A percentile compares a stretch with the other conserved stretches of the same genome.
These are phyloP conservation scores for Eupithecia vulgata DNA, from an alignment of 2,888 invertebrate species.

Conservation along the genomic window DNA sequence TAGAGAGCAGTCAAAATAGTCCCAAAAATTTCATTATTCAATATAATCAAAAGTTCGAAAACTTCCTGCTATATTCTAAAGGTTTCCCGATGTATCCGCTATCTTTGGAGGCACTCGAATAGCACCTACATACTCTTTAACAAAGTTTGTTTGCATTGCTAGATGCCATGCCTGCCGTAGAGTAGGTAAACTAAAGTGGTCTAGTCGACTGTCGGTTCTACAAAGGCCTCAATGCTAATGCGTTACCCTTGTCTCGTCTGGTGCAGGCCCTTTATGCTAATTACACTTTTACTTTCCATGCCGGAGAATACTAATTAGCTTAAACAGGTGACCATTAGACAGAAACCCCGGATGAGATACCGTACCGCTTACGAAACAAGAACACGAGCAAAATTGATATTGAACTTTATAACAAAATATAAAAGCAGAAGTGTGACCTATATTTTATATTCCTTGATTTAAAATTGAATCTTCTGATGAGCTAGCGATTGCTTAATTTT, in stretches of 20 bases:
- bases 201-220: slow-evolving; percentile 40
- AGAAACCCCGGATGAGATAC: slow-evolving; percentile 25
- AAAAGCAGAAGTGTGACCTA: too few species aligned
- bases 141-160: slow-evolving; percentile 22
- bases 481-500: neutral
- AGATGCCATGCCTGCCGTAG: slow-evolving; percentile 25
- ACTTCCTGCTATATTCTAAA: neutral
- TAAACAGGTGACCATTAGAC: slow-evolving; percentile 36
- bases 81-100: neutral
- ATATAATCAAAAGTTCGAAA: neutral
- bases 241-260: slow-evolving; percentile 55
- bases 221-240: slow-evolving; percentile 75
- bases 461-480: neutral
- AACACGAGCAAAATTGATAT: neutral
- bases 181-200: slow-evolving; percentile 41
- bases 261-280: slow-evolving; percentile 60
- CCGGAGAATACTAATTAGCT: slow-evolving; percentile 33
- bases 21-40: too few species aligned
- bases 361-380: neutral
- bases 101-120: neutral
- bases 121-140: slow-evolving; percentile 3
- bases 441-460: neutral
- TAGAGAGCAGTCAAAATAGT: neutral
- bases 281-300: slow-evolving; percentile 66
- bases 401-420: too few species aligned